phyloP scores from a whole-genome alignment of 92 coral and sea anemone species.

The Epizoanthus scotinus region DNA sequence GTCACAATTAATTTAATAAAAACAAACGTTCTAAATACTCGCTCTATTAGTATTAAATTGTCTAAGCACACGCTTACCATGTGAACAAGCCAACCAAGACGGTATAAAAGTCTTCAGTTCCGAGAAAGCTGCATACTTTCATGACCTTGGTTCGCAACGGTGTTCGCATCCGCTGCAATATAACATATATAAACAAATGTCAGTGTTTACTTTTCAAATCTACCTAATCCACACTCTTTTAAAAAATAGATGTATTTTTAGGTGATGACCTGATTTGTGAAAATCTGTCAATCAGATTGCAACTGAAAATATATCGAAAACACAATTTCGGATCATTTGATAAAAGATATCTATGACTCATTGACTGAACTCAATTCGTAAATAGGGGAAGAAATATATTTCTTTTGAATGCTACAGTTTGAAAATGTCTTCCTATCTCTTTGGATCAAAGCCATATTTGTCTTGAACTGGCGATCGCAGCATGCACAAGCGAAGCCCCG shows the following conservation, averaged over 20 bases:
- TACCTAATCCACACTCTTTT: background rate
- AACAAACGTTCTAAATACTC: too few relatives aligned
- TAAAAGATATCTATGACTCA: background rate
- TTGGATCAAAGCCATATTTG: too few relatives aligned
- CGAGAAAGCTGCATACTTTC: slow-evolving; percentile 89
- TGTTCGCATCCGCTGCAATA: slow-evolving; percentile 86
- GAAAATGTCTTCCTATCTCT: too few relatives aligned
- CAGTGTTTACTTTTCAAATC: background rate
- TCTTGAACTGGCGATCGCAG: too few relatives aligned
- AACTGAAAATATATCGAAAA: background rate
- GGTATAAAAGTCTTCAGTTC: slow-evolving; percentile 95
- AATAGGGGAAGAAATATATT: too few relatives aligned
- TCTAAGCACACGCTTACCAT: slow-evolving; percentile 63
- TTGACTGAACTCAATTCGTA: too few relatives aligned
- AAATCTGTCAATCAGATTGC: background rate
- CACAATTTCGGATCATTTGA: background rate
- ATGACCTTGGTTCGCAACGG: slow-evolving; percentile 77
- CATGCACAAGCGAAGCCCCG: too few relatives aligned
- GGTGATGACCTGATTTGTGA: background rate
- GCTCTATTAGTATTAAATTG: too few relatives aligned
- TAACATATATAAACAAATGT: background rate
- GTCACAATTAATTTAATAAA: too few relatives aligned
- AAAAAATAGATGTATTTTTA: background rate
- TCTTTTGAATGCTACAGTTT: too few relatives aligned
- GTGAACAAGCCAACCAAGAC: slow-evolving; percentile 78